These are phyloP conservation scores for Acanthornis magna DNA, from an alignment of 2,797 vertebrate genomes.

Conservation along the genomic window DNA sequence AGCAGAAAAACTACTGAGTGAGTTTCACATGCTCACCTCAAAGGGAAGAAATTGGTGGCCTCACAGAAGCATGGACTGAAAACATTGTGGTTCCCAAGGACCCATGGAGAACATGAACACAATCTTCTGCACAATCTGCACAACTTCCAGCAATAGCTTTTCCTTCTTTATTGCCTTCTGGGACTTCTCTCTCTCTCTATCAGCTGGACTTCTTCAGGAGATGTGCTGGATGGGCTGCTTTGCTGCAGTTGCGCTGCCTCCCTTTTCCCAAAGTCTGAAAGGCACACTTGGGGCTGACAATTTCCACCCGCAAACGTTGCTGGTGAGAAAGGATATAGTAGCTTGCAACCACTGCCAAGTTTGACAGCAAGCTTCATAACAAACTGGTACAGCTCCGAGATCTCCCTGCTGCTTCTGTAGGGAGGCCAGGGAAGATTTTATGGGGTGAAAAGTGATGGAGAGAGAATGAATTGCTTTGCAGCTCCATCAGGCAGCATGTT, in stretches of 20 bases:
- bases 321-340: conserved; percentile 2
- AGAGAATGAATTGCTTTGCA: neutral
- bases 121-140: neutral
- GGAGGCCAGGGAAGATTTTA: neutral
- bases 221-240: neutral
- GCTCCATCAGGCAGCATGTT: neutral
- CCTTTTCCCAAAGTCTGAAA: neutral
- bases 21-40: neutral
- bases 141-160: neutral
- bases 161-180: neutral
- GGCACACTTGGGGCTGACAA: neutral
- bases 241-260: neutral
- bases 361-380: conserved; percentile 24
- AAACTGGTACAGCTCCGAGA: neutral
- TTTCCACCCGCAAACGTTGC: neutral
- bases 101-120: neutral
- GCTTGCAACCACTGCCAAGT: neutral
- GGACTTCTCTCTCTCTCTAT: neutral
- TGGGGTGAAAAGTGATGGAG: conserved; percentile 1
- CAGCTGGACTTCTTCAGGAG: neutral
- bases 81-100: neutral
- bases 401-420: neutral
- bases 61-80: neutral
- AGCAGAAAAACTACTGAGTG: neutral
- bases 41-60: neutral